Evolutionary conservation across 1,140 invertebrate genomes (phyloP).

Genomic region (Diachasma alloeum): DNA sequence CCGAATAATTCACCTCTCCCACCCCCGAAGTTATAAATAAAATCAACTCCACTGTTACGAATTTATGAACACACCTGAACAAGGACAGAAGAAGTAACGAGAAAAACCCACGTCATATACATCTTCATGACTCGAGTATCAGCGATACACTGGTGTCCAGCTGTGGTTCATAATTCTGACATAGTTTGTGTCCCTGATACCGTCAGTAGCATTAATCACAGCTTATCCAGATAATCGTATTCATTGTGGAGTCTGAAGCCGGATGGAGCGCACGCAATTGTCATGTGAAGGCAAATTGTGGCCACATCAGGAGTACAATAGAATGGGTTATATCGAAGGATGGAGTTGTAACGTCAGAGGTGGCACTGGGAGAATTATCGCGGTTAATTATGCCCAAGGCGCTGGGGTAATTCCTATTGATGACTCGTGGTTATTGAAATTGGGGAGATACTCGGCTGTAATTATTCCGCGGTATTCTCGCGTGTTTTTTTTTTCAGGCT

Average conservation of each 20-base stretch:
- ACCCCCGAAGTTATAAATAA: not conserved
- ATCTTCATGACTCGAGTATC: not conserved
- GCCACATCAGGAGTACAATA: slow-evolving; percentile 43
- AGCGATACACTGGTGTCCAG: not conserved
- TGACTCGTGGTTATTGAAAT: too few relatives aligned
- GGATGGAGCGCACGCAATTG: slow-evolving; percentile 40
- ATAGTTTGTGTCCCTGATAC: not conserved
- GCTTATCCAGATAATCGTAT: slow-evolving; percentile 35
- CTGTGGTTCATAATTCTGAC: not conserved
- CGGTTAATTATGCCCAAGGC: not conserved
- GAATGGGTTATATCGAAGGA: slow-evolving; percentile 3
- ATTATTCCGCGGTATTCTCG: too few relatives aligned
- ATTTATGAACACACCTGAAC: slow-evolving; percentile 16
- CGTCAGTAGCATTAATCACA: slow-evolving; percentile 36
- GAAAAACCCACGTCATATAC: not conserved
- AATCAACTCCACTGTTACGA: not conserved
- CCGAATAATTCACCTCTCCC: too few relatives aligned
- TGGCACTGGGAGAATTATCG: not conserved
- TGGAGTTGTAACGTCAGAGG: not conserved
- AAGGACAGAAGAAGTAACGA: not conserved
- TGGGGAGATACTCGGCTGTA: too few relatives aligned
- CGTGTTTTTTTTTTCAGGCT: too few relatives aligned
- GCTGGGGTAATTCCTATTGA: not conserved
- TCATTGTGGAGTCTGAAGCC: slow-evolving; percentile 40
- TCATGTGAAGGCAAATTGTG: slow-evolving; percentile 39